Evolutionary conservation across 2,888 invertebrate species (phyloP).

Genomic region (Scaptomyza polygonia): DNA sequence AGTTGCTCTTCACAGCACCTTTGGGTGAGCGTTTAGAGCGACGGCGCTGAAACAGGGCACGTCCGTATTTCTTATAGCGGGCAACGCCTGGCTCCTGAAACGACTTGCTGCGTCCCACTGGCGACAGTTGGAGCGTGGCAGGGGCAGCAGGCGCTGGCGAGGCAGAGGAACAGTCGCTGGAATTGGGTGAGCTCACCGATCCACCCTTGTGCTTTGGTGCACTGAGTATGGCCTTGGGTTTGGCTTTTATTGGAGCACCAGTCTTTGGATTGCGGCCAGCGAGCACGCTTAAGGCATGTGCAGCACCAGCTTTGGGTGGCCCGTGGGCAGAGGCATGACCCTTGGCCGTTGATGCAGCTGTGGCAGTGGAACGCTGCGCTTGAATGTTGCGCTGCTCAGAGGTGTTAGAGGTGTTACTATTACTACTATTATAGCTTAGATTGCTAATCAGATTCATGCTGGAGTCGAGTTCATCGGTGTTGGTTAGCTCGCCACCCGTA

Average conservation of each 20-base stretch:
- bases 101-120: conserved; percentile 84
- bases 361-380: conserved; percentile 36
- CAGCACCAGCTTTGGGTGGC: conserved; percentile 21
- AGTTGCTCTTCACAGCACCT: conserved; percentile 75
- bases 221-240: conserved; percentile 67
- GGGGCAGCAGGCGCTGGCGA: conserved; percentile 68
- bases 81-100: conserved; percentile 83
- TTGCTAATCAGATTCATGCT: conserved; percentile 83
- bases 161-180: conserved; percentile 80
- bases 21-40: conserved; percentile 80
- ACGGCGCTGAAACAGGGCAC: conserved; percentile 81
- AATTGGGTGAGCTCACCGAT: conserved; percentile 80
- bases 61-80: conserved; percentile 79
- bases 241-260: conserved; percentile 74
- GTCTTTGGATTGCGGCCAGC: conserved; percentile 74
- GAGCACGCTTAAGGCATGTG: conserved; percentile 56
- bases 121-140: conserved; percentile 63
- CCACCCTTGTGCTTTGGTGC: conserved; percentile 71
- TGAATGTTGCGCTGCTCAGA: conserved; percentile 66
- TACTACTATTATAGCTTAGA: conserved; percentile 84
- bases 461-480: conserved; percentile 81
- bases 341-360: conserved; percentile 1
- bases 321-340: conserved; percentile 18
- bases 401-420: conserved; percentile 83
- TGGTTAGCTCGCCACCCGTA: conserved; percentile 82